A percentile compares a stretch with the other conserved stretches of the same genome.
These are phyloP conservation scores for Hiodon tergisus DNA, from an alignment of 2,113 vertebrate genomes.

Conservation along the genomic window DNA sequence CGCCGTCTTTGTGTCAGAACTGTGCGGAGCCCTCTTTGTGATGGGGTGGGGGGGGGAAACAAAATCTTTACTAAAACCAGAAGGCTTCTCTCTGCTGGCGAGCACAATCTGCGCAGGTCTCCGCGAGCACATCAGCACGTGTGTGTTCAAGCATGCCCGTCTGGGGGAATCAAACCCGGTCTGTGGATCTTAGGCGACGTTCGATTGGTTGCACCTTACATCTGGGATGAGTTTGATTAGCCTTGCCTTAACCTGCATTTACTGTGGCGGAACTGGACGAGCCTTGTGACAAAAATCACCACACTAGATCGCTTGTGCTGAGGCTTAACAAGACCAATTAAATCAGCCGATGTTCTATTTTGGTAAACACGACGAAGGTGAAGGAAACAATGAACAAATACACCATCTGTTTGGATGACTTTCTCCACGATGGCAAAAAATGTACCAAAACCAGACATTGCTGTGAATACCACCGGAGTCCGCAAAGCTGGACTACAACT, in stretches of 20 bases:
- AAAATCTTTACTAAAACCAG: background rate
- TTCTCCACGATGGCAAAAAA: background rate
- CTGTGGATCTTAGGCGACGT: background rate
- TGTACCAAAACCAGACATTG: background rate
- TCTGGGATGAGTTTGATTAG: background rate
- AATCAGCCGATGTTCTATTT: background rate
- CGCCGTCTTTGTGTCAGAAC: conserved; percentile 23
- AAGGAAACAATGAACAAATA: too few relatives aligned
- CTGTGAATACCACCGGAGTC: background rate
- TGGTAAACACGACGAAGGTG: background rate
- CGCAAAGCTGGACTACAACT: too few relatives aligned
- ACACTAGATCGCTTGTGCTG: background rate
- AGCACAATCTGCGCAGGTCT: background rate
- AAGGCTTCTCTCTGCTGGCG: background rate
- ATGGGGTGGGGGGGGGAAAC: background rate
- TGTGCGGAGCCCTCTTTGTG: conserved; percentile 1
- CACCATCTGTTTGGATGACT: background rate
- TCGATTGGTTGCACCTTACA: background rate
- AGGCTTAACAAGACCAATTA: conserved; percentile 1
- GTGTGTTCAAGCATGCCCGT: background rate
- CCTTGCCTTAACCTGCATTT: background rate
- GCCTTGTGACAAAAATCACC: conserved; percentile 1
- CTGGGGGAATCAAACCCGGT: background rate
- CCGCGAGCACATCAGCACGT: background rate
- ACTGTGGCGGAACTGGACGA: background rate